Conservation (phyloP, 2,113 vertebrate species). For the Shinisaurus crocodilurus region DNA sequence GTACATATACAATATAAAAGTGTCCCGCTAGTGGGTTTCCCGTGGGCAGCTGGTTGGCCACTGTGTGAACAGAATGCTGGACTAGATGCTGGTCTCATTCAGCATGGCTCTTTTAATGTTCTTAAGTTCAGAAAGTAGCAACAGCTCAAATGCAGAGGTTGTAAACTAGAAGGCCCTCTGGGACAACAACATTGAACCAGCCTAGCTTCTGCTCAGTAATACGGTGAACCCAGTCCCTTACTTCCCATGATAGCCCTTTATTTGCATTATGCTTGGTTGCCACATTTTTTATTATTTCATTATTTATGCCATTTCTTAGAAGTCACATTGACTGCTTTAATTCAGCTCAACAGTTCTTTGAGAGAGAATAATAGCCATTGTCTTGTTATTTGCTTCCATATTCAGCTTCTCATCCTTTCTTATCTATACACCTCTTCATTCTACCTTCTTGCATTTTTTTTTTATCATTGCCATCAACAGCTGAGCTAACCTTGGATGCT, state of each 20-base stretch:
- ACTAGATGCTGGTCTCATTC: too few relatives aligned
- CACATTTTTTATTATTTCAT: slow-evolving; percentile 22
- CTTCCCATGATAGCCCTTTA: background rate
- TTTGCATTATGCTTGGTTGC: slow-evolving; percentile 18
- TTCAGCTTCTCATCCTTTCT: slow-evolving; percentile 2
- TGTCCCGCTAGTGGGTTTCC: background rate
- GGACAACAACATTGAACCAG: background rate
- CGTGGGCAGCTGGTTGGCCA: too few relatives aligned
- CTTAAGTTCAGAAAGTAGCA: background rate
- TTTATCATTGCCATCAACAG: slow-evolving; percentile 35
- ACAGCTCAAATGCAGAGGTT: background rate
- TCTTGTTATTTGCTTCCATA: slow-evolving; percentile 32
- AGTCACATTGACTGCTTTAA: slow-evolving; percentile 41
- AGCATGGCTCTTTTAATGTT: too few relatives aligned
- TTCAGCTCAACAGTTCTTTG: slow-evolving; percentile 27
- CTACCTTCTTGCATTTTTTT: background rate
- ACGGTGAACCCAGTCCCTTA: background rate
- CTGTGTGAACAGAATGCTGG: too few relatives aligned
- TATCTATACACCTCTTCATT: background rate
- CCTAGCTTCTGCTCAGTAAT: background rate
- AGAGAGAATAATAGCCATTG: slow-evolving; percentile 45
- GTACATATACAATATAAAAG: background rate
- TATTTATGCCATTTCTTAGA: slow-evolving; percentile 30
- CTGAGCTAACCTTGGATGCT: slow-evolving; percentile 21
- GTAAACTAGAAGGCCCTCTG: background rate